Base-by-base conservation (phyloP, 2,888 invertebrate genomes). In the Sarcophaga rosellei region DNA sequence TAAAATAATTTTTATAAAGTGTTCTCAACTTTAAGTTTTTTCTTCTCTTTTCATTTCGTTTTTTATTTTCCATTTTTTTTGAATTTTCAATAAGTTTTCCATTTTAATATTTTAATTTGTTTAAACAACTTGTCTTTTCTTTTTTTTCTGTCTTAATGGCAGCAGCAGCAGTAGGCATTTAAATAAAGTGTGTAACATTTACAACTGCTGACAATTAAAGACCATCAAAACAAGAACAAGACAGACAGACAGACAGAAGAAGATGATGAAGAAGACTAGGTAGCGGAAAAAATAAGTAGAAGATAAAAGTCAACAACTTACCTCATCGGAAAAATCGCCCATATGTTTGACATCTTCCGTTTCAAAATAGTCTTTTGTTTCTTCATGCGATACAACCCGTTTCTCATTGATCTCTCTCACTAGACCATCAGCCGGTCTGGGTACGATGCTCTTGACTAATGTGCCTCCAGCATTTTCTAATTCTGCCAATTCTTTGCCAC, bases 321-420 rank as follows among this genome's bases (percentile, higher is more conserved):
- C 98, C 95, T 97, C 96, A 93, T 98, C 97, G 74, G 97, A 96
- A 90, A 97, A 96, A 91, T 97, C 97, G 53, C 97, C 97, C 79
- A 96, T 94, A 91, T 97, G 96, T 90, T 96, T 96, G 84, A 96
- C 95, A 93, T 98, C 97, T 93, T 98, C 97, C 0, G 96, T 97
- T 93, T 98, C 97, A 87, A 96, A 94, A 59, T 96, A 95, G 89
- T 97, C 96, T 90, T 97, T 96, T 66, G 95, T 96, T 91, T 97
- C 96, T 93, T 97, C 97, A 85, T 97, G 95, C 68, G 97, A 97
- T 88, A 96, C 95, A 83, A 97, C 95, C 47, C 95, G 95, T 88
- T 95, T 95, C 92, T 97, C 97, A 90, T 96, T 96, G 89, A 96
- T 96, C 94, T 97, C 97, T 80, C 96, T 95, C 74, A 98, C 96